phyloP scores from a whole-genome alignment of 1,140 invertebrate genomes.

The Cydia pomonella region DNA sequence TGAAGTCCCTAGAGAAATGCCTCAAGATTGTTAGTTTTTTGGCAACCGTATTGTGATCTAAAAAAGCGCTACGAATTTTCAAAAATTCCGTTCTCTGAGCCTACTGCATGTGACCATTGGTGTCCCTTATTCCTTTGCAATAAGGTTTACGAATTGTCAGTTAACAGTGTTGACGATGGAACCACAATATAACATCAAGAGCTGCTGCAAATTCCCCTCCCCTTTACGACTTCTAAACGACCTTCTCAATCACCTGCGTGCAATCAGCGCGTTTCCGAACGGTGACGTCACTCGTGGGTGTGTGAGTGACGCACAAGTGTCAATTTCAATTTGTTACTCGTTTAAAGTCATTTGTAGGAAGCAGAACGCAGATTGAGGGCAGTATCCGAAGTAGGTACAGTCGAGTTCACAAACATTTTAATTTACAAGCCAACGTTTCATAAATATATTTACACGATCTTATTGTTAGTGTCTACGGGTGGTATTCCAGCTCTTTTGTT shows the following conservation, averaged over 20 bases:
- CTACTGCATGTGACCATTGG: no score
- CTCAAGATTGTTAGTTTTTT: no score
- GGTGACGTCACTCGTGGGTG: constrained; percentile 48
- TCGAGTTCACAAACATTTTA: no score
- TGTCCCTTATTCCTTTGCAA: not conserved
- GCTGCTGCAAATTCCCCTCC: not conserved
- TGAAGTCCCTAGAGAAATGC: no score
- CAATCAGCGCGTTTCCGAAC: constrained; percentile 18
- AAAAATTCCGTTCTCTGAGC: no score
- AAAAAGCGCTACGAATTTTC: no score
- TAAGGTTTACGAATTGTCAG: not conserved
- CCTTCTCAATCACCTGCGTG: not conserved
- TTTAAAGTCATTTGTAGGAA: constrained; percentile 44
- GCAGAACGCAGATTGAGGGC: not conserved
- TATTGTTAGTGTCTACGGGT: no score
- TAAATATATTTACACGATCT: no score
- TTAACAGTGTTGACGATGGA: not conserved
- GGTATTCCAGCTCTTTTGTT: no score
- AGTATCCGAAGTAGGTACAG: not conserved
- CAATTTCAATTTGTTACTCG: constrained; percentile 46
- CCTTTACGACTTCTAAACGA: constrained; percentile 15
- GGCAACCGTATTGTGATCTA: no score
- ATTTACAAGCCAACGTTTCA: no score
- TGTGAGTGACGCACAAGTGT: constrained; percentile 51
- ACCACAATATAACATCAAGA: not conserved